These are phyloP conservation scores for Diplosoma virens DNA, from an alignment of 23 tunicate genomes.

Conservation along the genomic window DNA sequence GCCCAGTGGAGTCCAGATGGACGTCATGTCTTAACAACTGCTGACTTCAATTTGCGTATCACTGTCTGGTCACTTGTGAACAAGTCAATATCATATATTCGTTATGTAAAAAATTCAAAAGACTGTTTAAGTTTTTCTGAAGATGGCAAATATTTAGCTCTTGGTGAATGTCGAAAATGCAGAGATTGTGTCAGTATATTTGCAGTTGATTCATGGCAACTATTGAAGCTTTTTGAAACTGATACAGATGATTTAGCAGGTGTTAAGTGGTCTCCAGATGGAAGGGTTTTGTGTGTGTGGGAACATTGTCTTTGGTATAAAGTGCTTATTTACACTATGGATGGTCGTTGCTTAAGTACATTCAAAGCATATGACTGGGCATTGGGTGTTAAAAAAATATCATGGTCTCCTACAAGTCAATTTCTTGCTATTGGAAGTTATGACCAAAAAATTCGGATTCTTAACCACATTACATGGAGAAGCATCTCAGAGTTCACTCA, in stretches of 20 bases:
- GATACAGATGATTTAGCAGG: slow-evolving; percentile 85
- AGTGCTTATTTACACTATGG: slow-evolving; percentile 79
- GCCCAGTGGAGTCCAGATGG: slow-evolving; percentile 97
- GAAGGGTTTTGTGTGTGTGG: slow-evolving; percentile 82
- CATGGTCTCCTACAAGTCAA: slow-evolving; percentile 95
- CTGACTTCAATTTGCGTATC: slow-evolving; percentile 80
- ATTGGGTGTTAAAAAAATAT: slow-evolving; percentile 64
- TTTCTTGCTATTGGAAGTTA: slow-evolving; percentile 92
- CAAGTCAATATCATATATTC: slow-evolving; percentile 89
- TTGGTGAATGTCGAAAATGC: slow-evolving; percentile 85
- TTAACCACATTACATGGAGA: slow-evolving; percentile 93
- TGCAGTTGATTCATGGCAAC: slow-evolving; percentile 87
- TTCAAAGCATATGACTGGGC: slow-evolving; percentile 95
- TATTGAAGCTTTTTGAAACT: slow-evolving; percentile 78
- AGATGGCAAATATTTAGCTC: slow-evolving; percentile 83
- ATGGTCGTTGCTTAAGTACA: slow-evolving; percentile 78
- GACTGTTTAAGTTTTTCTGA: slow-evolving; percentile 83
- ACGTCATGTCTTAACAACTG: slow-evolving; percentile 82
- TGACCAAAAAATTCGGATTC: slow-evolving; percentile 74
- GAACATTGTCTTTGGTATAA: slow-evolving; percentile 94
- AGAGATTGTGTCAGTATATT: slow-evolving; percentile 80
- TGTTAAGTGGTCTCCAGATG: slow-evolving; percentile 91
- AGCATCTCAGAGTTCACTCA: slow-evolving; percentile 78
- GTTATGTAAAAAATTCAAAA: slow-evolving; percentile 82
- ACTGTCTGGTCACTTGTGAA: slow-evolving; percentile 95